Base-by-base conservation (phyloP, 2,888 invertebrate genomes). In the Agrotis exclamationis region DNA sequence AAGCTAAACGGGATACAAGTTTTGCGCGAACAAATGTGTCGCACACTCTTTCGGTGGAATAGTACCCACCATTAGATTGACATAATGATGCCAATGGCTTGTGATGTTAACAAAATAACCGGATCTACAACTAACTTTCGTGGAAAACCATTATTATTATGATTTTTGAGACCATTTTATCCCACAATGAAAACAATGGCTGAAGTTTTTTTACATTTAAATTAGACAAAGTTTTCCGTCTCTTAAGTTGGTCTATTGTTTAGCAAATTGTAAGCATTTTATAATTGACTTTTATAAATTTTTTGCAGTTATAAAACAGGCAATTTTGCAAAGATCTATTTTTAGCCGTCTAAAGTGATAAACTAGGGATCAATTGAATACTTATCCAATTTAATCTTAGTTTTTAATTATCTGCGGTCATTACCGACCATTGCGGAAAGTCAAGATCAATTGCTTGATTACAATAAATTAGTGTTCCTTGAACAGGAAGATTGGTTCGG, bases 361-460 rank as follows among this genome's bases (percentile, higher is more conserved):
- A 80, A 74, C 60, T 60, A 80, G 28, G 54, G 20, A 60, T 56
- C 62, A 57, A 64, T 63, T 72, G 54, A 51, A 57, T 54, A 59
- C 44, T 71, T 70, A 69, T 59, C 63, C 62, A 80, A 64, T 70
- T 86, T 20, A 83, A 82, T 65, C 85, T 48, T 60, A 47, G 69
- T 85, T 90, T 63, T 50, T 71, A 75, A 68, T 62, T 58, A 60
- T 16, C 28, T 9, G 11, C 28, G 47, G 54, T 59, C 47, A 72
- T 70, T 72, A 73, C 45, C 47, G 33, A 45, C 45, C 59, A 59
- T 24, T 78, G 59, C 59, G 60, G n/a, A 57, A 63, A 62, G 50
- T 73, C 74, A 73, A 82, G 70, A 70, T 80, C 80, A 74, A 79
- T 74, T 70, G 63, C 13, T 77, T 64, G 60, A 81, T 70, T 81